Conservation (phyloP, 23 tunicate genomes). For the Trididemnum clinides region DNA sequence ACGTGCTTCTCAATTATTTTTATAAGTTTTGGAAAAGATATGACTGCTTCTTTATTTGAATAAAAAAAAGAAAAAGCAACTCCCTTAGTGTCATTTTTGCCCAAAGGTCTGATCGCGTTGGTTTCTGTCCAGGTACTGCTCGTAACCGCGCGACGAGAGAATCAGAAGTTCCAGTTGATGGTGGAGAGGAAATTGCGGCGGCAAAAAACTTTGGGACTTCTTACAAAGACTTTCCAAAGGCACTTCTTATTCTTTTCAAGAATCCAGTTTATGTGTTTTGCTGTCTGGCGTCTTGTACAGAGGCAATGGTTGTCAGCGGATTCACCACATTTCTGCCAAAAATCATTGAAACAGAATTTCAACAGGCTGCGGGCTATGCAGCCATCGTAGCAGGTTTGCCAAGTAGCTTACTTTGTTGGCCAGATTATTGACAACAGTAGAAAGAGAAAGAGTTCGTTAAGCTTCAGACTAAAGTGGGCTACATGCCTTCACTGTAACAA, state of each 20-base stretch:
- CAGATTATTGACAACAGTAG: too few species aligned
- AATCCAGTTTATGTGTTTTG: conserved; percentile 71
- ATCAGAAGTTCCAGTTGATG: conserved; percentile 61
- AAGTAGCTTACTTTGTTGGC: too few species aligned
- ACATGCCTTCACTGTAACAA: too few species aligned
- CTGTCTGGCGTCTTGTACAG: conserved; percentile 59
- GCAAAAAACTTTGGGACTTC: conserved; percentile 62
- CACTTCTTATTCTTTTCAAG: conserved; percentile 50
- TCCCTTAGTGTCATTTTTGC: too few species aligned
- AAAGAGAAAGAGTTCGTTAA: too few species aligned
- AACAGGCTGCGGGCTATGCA: conserved; percentile 83
- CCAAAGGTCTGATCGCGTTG: too few species aligned
- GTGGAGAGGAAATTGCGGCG: conserved; percentile 55
- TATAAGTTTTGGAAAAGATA: too few species aligned
- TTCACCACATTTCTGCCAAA: conserved; percentile 95
- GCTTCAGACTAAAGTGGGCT: too few species aligned
- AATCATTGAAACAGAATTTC: conserved; percentile 81
- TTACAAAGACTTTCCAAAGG: conserved; percentile 79
- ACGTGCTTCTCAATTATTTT: too few species aligned
- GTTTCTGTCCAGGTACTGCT: background rate
- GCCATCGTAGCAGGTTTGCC: conserved; percentile 97
- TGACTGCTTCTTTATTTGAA: too few species aligned
- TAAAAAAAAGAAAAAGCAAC: too few species aligned
- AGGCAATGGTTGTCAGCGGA: conserved; percentile 77
- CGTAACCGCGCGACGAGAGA: conserved; percentile 36